Conservation (phyloP, 2,797 vertebrate species). For the Pristis pectinata region DNA sequence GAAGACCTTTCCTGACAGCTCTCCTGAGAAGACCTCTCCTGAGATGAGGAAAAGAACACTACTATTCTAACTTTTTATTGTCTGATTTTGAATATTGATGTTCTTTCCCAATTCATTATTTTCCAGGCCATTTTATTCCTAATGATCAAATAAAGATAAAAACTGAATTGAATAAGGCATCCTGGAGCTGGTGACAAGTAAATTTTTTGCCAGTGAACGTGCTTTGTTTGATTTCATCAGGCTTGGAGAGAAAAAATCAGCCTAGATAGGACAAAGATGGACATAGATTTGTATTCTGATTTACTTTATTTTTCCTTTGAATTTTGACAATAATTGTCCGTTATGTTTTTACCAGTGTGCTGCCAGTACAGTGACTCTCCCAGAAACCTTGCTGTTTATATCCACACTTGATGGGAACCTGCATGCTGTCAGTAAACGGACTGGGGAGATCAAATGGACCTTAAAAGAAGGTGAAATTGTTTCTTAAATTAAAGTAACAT, state of each 20-base stretch:
- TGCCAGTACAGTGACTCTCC: constrained; percentile 60
- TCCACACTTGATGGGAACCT: constrained; percentile 89
- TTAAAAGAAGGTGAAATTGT: constrained; percentile 75
- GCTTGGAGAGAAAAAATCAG: not conserved
- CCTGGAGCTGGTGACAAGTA: not conserved
- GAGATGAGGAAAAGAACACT: not conserved
- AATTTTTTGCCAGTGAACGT: not conserved
- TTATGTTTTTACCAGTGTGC: constrained; percentile 50
- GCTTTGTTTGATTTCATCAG: not conserved
- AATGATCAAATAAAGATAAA: not conserved
- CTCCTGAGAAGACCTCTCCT: not conserved
- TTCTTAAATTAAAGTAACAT: not conserved
- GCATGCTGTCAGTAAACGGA: constrained; percentile 83
- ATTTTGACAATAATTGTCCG: not conserved
- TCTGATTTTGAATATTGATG: not conserved
- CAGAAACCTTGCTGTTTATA: constrained; percentile 81
- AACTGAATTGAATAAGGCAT: not conserved
- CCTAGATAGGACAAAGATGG: not conserved
- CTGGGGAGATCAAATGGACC: constrained; percentile 86
- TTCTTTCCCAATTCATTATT: not conserved
- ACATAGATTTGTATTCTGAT: not conserved
- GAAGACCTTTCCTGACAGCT: no score
- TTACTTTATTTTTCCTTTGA: not conserved
- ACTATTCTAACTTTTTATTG: not conserved
- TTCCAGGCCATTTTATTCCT: not conserved